These are phyloP conservation scores for Meloidogyne chitwoodi DNA, from an alignment of 1,140 invertebrate species.

Conservation along the genomic window DNA sequence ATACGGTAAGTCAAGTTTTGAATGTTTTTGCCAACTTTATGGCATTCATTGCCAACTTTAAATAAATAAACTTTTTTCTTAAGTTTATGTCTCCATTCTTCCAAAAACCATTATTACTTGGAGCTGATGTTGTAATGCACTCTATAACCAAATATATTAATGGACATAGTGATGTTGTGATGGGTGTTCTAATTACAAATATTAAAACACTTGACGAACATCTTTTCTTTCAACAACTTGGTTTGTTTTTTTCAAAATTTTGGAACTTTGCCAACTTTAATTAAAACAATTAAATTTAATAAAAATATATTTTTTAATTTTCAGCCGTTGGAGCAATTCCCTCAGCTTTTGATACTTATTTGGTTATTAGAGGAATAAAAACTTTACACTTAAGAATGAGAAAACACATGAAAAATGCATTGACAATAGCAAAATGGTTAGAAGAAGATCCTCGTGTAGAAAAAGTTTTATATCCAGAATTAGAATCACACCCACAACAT, in stretches of 20 bases:
- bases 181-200: constrained; percentile 69
- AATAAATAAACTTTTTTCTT: not conserved
- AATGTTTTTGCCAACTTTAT: not conserved
- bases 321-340: constrained; percentile 76
- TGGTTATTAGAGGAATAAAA: constrained; percentile 88
- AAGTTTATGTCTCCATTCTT: constrained; percentile 10
- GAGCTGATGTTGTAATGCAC: constrained; percentile 85
- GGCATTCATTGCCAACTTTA: constrained; percentile 67
- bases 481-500: constrained; percentile 86
- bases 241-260: not conserved
- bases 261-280: too few relatives aligned
- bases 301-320: not conserved
- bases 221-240: constrained; percentile 31
- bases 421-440: constrained; percentile 70
- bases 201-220: constrained; percentile 33
- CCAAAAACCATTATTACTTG: constrained; percentile 74
- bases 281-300: not conserved
- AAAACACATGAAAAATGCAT: constrained; percentile 74
- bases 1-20: constrained; percentile 80
- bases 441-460: constrained; percentile 74
- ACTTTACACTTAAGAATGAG: constrained; percentile 87
- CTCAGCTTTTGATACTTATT: constrained; percentile 89
- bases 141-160: constrained; percentile 98
- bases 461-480: constrained; percentile 72
- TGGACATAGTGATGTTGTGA: constrained; percentile 92